Evolutionary conservation across 2,888 invertebrate species (phyloP).

Genomic region (Hedychridium roseum): DNA sequence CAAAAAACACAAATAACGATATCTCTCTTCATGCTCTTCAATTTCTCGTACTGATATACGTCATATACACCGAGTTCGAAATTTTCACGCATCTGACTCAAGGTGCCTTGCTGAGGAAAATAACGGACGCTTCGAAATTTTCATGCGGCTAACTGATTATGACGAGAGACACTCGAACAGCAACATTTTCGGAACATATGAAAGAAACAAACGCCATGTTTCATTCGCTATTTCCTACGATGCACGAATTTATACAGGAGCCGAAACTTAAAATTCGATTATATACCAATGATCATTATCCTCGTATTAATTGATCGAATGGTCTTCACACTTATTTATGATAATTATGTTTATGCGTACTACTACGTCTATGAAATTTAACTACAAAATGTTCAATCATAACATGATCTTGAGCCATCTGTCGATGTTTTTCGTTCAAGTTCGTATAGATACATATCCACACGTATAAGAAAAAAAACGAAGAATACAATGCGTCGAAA

Average conservation of each 20-base stretch:
- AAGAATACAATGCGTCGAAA: constrained; percentile 31
- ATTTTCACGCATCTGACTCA: constrained; percentile 20
- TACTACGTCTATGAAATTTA: constrained; percentile 35
- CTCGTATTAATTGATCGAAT: constrained; percentile 15
- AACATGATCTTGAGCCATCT: constrained; percentile 58
- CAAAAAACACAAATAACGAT: constrained; percentile 40
- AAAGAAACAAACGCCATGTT: constrained; percentile 61
- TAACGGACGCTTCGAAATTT: background rate
- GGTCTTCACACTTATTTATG: constrained; percentile 24
- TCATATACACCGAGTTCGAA: constrained; percentile 19
- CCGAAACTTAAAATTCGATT: constrained; percentile 28
- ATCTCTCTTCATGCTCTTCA: constrained; percentile 40
- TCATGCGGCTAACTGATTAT: constrained; percentile 14
- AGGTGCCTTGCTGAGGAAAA: constrained; percentile 16
- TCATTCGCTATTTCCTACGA: constrained; percentile 47
- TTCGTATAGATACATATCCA: background rate
- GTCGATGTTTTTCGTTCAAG: constrained; percentile 53
- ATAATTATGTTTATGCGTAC: constrained; percentile 25
- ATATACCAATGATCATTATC: constrained; percentile 21
- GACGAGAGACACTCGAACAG: constrained; percentile 30
- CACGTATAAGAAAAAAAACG: constrained; percentile 27
- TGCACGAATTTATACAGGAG: constrained; percentile 44
- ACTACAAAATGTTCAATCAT: constrained; percentile 47
- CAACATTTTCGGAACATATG: constrained; percentile 47
- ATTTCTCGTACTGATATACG: constrained; percentile 21